Evolutionary conservation across 1,140 invertebrate species (phyloP).

Genomic region (Plodia interpunctella): DNA sequence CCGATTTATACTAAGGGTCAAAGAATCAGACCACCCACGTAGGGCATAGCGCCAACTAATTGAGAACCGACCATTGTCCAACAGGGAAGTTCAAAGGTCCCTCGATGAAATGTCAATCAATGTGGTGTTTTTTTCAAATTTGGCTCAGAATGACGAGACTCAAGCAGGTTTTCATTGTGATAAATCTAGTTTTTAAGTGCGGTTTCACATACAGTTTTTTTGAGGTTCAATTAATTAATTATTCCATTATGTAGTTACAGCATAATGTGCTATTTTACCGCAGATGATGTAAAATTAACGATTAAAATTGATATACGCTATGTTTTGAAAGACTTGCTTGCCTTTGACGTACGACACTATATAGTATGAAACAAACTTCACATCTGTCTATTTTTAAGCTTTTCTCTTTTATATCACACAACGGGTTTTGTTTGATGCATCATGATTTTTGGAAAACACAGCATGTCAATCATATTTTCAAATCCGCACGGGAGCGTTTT

Average conservation of each 20-base stretch:
- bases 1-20: conserved; percentile 24
- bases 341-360: too few species aligned
- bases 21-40: conserved; percentile 47
- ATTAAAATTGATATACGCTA: too few species aligned
- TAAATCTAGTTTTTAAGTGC: background rate
- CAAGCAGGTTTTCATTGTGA: background rate
- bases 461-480: background rate
- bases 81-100: conserved; percentile 50
- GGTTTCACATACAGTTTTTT: background rate
- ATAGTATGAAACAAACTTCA: too few species aligned
- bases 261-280: too few species aligned
- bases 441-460: too few species aligned
- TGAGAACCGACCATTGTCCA: conserved; percentile 42
- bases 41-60: conserved; percentile 34
- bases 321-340: too few species aligned
- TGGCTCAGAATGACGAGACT: conserved; percentile 19
- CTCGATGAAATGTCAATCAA: conserved; percentile 49
- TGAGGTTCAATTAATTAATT: too few species aligned
- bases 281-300: too few species aligned
- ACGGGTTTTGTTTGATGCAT: too few species aligned
- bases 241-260: too few species aligned
- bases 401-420: too few species aligned
- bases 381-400: too few species aligned
- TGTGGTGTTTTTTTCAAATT: conserved; percentile 32
- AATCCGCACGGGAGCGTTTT: background rate